A percentile compares a stretch with the other conserved stretches of the same genome.
Conservation (phyloP, 2,113 vertebrate species). For the Prolemur simus region DNA sequence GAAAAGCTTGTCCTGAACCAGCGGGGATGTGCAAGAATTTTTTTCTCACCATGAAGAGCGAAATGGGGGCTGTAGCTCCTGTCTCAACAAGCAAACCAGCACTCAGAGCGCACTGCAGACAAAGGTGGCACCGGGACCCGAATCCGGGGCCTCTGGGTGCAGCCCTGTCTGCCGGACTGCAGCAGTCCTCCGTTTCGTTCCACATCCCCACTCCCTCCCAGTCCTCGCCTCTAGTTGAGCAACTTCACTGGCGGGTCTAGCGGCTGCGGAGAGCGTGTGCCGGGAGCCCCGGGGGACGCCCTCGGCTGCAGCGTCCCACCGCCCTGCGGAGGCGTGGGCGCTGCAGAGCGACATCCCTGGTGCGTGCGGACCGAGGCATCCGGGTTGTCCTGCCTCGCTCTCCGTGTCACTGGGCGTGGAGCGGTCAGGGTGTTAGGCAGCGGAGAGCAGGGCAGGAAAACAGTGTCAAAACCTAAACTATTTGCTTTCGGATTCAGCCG, state of each 20-base stretch:
- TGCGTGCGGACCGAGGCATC: not conserved
- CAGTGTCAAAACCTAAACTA: slow-evolving; percentile 44
- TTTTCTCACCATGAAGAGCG: not conserved
- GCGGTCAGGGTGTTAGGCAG: not conserved
- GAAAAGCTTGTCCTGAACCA: slow-evolving; percentile 56
- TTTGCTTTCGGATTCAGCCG: slow-evolving; percentile 36
- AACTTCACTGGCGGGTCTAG: slow-evolving; percentile 28
- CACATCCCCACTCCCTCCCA: not conserved
- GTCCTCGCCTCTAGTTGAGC: slow-evolving; percentile 60
- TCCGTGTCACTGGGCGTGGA: slow-evolving; percentile 58
- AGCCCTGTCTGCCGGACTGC: not conserved
- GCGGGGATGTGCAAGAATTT: not conserved
- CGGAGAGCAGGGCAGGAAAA: not conserved
- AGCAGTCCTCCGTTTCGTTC: not conserved
- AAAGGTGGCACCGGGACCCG: slow-evolving; percentile 66
- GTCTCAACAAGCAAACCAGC: not conserved
- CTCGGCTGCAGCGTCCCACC: not conserved
- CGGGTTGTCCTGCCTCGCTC: not conserved
- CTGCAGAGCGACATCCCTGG: not conserved
- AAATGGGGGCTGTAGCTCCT: not conserved
- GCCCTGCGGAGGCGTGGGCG: not conserved
- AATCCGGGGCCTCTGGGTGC: slow-evolving; percentile 6
- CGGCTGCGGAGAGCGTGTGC: not conserved
- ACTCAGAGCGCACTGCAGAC: slow-evolving; percentile 54
- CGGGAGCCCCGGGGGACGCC: slow-evolving; percentile 16